Percentiles rank a stretch among this genome's conserved stretches.
Conservation (phyloP, 2,113 vertebrate genomes). For the Sinocyclocheilus anshuiensis region DNA sequence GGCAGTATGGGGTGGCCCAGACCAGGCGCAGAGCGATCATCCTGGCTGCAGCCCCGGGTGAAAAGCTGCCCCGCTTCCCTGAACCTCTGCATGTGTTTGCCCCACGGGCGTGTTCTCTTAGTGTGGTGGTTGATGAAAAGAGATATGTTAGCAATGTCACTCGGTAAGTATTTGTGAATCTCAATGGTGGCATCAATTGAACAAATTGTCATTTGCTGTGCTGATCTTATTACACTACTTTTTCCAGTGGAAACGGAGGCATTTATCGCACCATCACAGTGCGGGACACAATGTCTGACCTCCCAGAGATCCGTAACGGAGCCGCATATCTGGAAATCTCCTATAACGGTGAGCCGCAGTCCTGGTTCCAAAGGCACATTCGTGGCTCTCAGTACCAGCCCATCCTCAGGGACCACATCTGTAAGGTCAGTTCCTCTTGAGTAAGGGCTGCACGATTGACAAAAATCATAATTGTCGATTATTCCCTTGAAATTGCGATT, state of each 20-base stretch:
- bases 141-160: slow-evolving; percentile 92
- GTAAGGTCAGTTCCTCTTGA: slow-evolving; percentile 80
- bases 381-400: slow-evolving; percentile 94
- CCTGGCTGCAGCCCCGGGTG: slow-evolving; percentile 88
- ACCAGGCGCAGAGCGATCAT: slow-evolving; percentile 91
- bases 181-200: not conserved
- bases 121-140: slow-evolving; percentile 91
- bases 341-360: slow-evolving; percentile 95
- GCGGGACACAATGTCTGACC: slow-evolving; percentile 94
- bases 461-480: no score
- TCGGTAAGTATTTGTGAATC: slow-evolving; percentile 71
- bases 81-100: slow-evolving; percentile 93
- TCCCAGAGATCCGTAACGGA: slow-evolving; percentile 92
- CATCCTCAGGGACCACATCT: slow-evolving; percentile 95
- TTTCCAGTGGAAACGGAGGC: slow-evolving; percentile 83
- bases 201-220: not conserved
- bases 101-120: slow-evolving; percentile 89
- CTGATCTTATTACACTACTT: not conserved
- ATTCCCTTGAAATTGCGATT: no score
- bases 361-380: slow-evolving; percentile 97
- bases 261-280: slow-evolving; percentile 95
- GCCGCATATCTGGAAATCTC: slow-evolving; percentile 88
- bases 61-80: slow-evolving; percentile 89
- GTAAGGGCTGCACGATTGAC: no score
- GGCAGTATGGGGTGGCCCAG: slow-evolving; percentile 94